phyloP scores from a whole-genome alignment of 2,113 vertebrate genomes.

The Chauna torquata region DNA sequence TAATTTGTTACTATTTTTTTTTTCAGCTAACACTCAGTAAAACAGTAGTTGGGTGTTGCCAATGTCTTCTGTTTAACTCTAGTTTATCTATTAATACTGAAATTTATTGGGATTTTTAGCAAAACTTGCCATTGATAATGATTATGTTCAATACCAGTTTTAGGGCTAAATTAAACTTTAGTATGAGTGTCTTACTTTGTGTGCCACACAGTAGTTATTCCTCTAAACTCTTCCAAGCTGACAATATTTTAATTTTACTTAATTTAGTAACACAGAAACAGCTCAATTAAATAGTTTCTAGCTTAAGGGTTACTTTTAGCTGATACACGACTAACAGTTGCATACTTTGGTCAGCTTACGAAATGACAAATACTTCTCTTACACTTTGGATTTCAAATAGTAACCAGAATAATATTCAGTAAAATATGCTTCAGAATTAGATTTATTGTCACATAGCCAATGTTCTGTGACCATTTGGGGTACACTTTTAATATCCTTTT shows the following conservation, averaged over 20 bases:
- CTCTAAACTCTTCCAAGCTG: not conserved
- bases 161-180: not conserved
- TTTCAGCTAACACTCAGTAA: not conserved
- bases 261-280: not conserved
- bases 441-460: not conserved
- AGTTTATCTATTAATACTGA: not conserved
- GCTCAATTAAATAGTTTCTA: not conserved
- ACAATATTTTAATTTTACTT: not conserved
- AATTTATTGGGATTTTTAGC: not conserved
- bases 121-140: not conserved
- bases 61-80: not conserved
- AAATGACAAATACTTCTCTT: not conserved
- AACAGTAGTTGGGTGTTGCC: not conserved
- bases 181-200: not conserved
- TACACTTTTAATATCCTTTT: not conserved
- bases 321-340: not conserved
- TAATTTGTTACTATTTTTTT: not conserved
- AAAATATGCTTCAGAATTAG: not conserved
- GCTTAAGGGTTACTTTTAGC: not conserved
- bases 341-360: not conserved
- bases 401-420: not conserved
- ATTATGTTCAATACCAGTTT: not conserved
- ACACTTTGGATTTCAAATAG: not conserved
- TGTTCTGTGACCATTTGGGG: not conserved
- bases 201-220: not conserved